phyloP scores from a whole-genome alignment of 1,140 invertebrate species.

The Meloidogyne chitwoodi region DNA sequence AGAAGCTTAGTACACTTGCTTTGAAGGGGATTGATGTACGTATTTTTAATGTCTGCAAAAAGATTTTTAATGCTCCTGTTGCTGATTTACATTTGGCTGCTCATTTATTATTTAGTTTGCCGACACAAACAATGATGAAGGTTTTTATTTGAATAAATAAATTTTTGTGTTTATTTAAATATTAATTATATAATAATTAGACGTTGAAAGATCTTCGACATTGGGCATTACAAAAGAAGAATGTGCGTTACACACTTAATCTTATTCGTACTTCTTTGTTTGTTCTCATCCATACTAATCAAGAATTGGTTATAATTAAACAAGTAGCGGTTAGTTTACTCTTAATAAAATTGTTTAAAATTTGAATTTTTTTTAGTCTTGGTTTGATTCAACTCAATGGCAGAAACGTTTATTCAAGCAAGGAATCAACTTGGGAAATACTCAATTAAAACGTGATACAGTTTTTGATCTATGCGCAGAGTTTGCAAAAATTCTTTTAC shows the following conservation, averaged over 20 bases:
- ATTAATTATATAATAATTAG: no score
- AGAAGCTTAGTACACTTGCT: background rate
- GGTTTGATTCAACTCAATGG: constrained; percentile 28
- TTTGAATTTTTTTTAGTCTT: constrained; percentile 8
- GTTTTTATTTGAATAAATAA: background rate
- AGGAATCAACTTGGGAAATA: constrained; percentile 4
- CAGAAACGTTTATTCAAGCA: constrained; percentile 21
- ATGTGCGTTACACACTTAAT: constrained; percentile 22
- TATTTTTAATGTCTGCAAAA: constrained; percentile 26
- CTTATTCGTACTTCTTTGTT: constrained; percentile 16
- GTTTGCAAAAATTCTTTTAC: constrained; percentile 25
- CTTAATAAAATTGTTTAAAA: background rate
- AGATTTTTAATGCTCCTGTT: constrained; percentile 23
- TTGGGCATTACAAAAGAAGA: constrained; percentile 16
- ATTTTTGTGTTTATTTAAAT: no score
- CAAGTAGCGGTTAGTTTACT: constrained; percentile 13
- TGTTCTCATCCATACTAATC: constrained; percentile 13
- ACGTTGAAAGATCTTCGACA: constrained; percentile 17
- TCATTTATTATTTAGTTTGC: constrained; percentile 20
- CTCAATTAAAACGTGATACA: constrained; percentile 14
- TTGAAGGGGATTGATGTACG: background rate
- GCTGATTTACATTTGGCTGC: constrained; percentile 27
- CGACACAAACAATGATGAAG: background rate
- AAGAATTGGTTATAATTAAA: background rate
- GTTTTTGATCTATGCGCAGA: constrained; percentile 25